phyloP scores from a whole-genome alignment of 1,140 invertebrate genomes.

The Bombus vancouverensis region DNA sequence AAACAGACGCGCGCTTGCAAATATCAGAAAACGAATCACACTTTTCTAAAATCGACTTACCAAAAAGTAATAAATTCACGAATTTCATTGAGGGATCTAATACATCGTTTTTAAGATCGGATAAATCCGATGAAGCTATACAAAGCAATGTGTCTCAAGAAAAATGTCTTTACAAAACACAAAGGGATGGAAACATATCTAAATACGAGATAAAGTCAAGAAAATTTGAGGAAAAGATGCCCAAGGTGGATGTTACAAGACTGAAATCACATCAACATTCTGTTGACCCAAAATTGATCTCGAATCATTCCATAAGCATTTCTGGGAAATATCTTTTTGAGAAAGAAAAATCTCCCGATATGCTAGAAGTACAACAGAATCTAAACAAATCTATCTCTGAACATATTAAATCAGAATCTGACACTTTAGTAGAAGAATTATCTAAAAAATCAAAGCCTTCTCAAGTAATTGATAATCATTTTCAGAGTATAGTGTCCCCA shows the following conservation, averaged over 20 bases:
- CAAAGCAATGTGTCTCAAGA: conserved; percentile 32
- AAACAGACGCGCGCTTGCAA: conserved; percentile 69
- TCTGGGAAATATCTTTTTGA: conserved; percentile 44
- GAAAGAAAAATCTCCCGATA: conserved; percentile 41
- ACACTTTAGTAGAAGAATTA: conserved; percentile 77
- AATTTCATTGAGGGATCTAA: conserved; percentile 59
- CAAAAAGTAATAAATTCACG: conserved; percentile 57
- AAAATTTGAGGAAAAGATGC: conserved; percentile 81
- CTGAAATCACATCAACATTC: conserved; percentile 71
- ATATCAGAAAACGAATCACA: conserved; percentile 64
- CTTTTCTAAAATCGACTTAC: conserved; percentile 58
- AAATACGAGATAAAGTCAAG: conserved; percentile 77
- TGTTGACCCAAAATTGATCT: conserved; percentile 63
- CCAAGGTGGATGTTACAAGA: conserved; percentile 69
- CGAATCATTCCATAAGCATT: conserved; percentile 48
- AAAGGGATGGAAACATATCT: conserved; percentile 54
- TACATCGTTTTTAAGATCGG: conserved; percentile 41
- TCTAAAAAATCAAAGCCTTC: conserved; percentile 69
- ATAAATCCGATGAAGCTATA: conserved; percentile 48
- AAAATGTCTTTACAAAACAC: conserved; percentile 47
- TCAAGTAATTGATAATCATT: conserved; percentile 41
- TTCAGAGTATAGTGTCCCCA: conserved; percentile 29
- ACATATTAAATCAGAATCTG: conserved; percentile 74
- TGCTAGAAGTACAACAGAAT: conserved; percentile 44
- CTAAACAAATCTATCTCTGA: conserved; percentile 61